Conservation (phyloP, 2,888 invertebrate species). For the Calameuta pallipes region DNA sequence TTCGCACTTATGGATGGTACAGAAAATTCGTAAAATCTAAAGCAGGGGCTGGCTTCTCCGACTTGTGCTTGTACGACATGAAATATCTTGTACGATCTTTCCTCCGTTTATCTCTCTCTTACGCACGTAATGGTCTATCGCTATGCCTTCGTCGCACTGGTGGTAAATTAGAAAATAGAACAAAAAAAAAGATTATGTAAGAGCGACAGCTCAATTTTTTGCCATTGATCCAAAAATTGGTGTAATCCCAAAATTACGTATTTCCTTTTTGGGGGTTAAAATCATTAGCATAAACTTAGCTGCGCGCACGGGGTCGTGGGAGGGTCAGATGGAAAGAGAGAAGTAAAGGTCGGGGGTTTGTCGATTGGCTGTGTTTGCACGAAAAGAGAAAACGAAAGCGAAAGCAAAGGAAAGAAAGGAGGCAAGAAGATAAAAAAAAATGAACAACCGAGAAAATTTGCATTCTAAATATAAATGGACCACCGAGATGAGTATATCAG, state of each 20-base stretch:
- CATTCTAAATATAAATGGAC: conserved; percentile 9
- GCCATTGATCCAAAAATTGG: too few species aligned
- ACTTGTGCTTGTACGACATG: background rate
- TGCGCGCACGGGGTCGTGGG: background rate
- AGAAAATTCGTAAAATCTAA: too few species aligned
- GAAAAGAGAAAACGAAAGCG: background rate
- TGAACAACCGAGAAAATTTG: background rate
- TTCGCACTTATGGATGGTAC: too few species aligned
- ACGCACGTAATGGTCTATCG: too few species aligned
- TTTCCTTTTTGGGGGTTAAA: background rate
- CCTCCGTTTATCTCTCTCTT: background rate
- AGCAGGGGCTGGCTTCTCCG: too few species aligned
- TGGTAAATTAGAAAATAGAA: too few species aligned
- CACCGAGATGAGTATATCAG: conserved; percentile 6
- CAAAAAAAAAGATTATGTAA: too few species aligned
- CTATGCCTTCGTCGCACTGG: too few species aligned
- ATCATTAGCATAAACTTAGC: background rate
- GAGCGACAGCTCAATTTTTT: too few species aligned
- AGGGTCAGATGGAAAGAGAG: too few species aligned
- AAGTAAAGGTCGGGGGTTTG: background rate
- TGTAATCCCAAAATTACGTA: background rate
- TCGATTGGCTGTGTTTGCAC: background rate
- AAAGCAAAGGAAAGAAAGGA: background rate
- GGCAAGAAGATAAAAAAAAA: background rate
- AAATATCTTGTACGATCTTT: background rate